Percentiles rank a stretch among this genome's conserved stretches.
phyloP scores from a whole-genome alignment of 2,888 invertebrate genomes.

The Junonia oenone region DNA sequence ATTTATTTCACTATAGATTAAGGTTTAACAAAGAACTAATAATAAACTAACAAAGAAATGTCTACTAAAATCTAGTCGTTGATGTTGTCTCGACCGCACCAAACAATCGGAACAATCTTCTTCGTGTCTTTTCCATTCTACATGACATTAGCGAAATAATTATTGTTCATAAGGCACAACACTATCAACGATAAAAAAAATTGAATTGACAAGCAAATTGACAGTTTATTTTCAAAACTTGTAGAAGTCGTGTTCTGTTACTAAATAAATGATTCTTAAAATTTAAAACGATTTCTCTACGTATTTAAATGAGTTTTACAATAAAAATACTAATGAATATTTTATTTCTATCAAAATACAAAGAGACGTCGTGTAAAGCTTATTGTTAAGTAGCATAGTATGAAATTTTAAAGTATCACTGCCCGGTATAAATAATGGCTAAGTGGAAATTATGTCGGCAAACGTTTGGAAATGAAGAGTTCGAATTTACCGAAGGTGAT shows the following conservation, averaged over 20 bases:
- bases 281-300: not conserved
- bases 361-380: not conserved
- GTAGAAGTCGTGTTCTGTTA: not conserved
- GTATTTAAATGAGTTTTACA: not conserved
- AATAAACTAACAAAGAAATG: no score
- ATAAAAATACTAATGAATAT: not conserved
- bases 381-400: not conserved
- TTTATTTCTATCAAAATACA: not conserved
- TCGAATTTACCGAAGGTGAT: constrained; percentile 50
- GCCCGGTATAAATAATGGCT: constrained; percentile 44
- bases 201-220: no score
- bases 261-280: not conserved
- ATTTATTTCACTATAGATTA: no score
- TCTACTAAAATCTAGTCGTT: no score
- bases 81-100: no score
- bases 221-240: constrained; percentile 4
- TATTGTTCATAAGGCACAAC: no score
- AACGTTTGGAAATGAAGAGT: constrained; percentile 51
- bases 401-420: not conserved
- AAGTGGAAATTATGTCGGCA: constrained; percentile 62
- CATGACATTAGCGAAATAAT: no score
- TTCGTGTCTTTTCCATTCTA: no score
- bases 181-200: no score
- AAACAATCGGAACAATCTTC: no score
- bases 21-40: no score